Percentiles rank a stretch among this genome's conserved stretches.
phyloP scores from a whole-genome alignment of 2,797 vertebrate genomes.

The Phaenicophaeus curvirostris region DNA sequence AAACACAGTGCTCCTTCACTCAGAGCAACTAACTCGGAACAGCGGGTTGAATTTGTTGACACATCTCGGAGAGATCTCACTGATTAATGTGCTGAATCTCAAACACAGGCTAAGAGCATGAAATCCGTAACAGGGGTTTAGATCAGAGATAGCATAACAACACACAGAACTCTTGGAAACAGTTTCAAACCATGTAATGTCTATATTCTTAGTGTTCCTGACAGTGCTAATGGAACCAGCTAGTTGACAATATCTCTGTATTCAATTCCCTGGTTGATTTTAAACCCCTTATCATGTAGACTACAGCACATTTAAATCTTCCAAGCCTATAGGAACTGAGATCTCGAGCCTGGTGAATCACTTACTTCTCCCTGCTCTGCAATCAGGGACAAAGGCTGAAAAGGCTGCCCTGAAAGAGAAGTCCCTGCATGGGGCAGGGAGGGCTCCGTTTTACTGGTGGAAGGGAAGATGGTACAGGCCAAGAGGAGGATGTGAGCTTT shows the following conservation, averaged over 20 bases:
- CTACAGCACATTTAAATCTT: constrained; percentile 6
- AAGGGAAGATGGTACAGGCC: not conserved
- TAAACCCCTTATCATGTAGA: constrained; percentile 5
- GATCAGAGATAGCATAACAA: constrained; percentile 72
- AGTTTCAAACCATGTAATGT: constrained; percentile 69
- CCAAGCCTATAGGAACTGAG: not conserved
- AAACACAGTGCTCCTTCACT: not conserved
- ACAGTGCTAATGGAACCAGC: constrained; percentile 64
- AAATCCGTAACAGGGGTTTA: constrained; percentile 74
- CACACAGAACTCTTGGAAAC: constrained; percentile 72
- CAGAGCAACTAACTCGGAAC: constrained; percentile 41
- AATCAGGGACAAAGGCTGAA: not conserved
- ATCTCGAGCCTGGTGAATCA: not conserved
- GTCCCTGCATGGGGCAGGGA: not conserved
- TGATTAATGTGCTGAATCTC: constrained; percentile 74
- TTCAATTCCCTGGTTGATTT: constrained; percentile 46
- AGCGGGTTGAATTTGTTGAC: constrained; percentile 70
- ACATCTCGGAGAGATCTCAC: constrained; percentile 67
- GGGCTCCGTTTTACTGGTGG: not conserved
- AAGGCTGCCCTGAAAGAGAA: not conserved
- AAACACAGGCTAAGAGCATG: constrained; percentile 71
- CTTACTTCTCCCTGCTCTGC: not conserved
- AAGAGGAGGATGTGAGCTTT: not conserved
- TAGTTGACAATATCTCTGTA: constrained; percentile 69
- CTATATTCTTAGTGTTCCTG: constrained; percentile 69